These are phyloP conservation scores for Pyralis farinalis DNA, from an alignment of 2,888 invertebrate species.

Conservation along the genomic window DNA sequence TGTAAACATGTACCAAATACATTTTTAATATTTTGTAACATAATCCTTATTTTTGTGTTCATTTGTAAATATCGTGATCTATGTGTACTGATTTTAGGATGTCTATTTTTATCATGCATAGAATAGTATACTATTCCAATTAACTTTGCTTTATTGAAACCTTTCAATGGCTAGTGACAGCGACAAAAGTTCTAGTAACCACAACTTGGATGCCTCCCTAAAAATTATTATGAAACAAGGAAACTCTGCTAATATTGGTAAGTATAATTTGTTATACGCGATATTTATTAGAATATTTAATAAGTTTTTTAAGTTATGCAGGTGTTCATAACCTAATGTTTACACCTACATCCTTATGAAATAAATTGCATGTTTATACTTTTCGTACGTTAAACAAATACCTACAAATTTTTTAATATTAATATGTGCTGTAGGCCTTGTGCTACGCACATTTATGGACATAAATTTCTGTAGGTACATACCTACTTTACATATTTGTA, in stretches of 20 bases:
- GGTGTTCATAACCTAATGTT: conserved; percentile 13
- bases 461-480: no score
- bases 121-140: conserved; percentile 23
- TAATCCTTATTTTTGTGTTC: conserved; percentile 18
- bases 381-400: no score
- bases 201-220: conserved; percentile 66
- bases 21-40: no score
- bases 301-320: conserved; percentile 1
- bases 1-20: conserved; percentile 56
- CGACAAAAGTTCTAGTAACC: conserved; percentile 73
- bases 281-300: conserved; percentile 1
- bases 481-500: no score
- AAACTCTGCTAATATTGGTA: conserved; percentile 56
- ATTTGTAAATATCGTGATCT: background rate
- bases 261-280: conserved; percentile 22
- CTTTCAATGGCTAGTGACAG: conserved; percentile 79
- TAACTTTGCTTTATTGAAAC: conserved; percentile 28
- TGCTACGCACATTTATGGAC: no score
- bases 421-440: no score
- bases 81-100: no score
- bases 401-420: no score
- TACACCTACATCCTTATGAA: background rate
- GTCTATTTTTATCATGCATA: conserved; percentile 13
- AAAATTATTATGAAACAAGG: conserved; percentile 59
- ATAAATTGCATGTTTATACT: no score